A percentile compares a stretch with the other conserved stretches of the same genome.
These are phyloP conservation scores for Aselliscus stoliczkanus DNA, from an alignment of 2,797 vertebrate species.

Conservation along the genomic window DNA sequence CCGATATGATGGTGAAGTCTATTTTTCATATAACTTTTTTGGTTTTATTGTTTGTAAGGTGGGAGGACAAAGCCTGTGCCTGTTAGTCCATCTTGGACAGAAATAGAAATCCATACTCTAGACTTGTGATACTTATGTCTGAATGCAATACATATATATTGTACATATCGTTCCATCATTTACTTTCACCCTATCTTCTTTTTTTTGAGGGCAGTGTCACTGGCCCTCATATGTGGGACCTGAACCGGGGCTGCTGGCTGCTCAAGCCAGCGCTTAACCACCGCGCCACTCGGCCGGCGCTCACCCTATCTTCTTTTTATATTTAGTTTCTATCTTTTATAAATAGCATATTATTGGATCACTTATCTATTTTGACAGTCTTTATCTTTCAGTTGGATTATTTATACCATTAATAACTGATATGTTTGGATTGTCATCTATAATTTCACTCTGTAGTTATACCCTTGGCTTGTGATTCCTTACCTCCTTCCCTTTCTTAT, in stretches of 20 bases:
- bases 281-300: no score
- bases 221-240: no score
- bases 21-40: neutral
- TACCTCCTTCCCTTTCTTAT: neutral
- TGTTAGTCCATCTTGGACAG: neutral
- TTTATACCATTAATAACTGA: neutral
- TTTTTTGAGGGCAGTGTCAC: no score
- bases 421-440: neutral
- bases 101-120: neutral
- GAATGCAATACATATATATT: no score
- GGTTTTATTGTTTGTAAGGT: neutral
- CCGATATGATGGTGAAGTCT: neutral
- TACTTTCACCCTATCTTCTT: neutral
- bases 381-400: neutral
- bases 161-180: neutral
- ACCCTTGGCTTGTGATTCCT: neutral
- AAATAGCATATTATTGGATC: neutral
- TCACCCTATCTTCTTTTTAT: neutral
- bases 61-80: neutral
- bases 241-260: no score
- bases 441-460: neutral
- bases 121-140: neutral
- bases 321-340: neutral
- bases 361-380: neutral
- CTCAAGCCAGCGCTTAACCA: no score